Evolutionary conservation across 2,797 vertebrate genomes (phyloP), one percentile per base, ranked within the genome.

Genomic region (Microchirus variegatus): DNA sequence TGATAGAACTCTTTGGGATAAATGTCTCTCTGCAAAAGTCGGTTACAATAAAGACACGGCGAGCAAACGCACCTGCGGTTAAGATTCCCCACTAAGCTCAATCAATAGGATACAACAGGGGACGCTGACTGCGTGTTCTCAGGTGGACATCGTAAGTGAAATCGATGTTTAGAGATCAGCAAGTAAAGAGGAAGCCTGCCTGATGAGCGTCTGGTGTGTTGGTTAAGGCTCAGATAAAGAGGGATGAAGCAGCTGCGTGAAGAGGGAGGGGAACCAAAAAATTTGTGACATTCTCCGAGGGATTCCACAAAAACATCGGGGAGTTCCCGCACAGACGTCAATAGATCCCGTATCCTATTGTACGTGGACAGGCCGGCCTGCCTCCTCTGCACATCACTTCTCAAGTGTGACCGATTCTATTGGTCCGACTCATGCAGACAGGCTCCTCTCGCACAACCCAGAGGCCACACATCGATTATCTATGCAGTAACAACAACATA

Each of bases 391-490:
- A 58, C 67, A 59, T 79, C 59, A 57, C 59, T 50, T 75, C 70
- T 72, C 64, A 57, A 68, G 79, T 70, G 78, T 64, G 83, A 83
- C 83, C 37, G 79, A 78, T 59, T 67, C 56, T 63, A 80, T 80
- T 74, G 61, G 65, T 47, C 70, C 71, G 77, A 76, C 51, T 86
- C 67, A 75, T 13, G 54, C 53, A 37, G 51, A 57, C 53, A 57
- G 61, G 61, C 61, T 79, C 4, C 46, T 73, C 64, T 70, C 6
- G 50, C 51, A 41, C 12, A 8, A 8, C 62, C 78, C 78, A 1
- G 44, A 77, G 56, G 82, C 68, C 68, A 55, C 53, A 52, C 63
- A 84, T 79, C n/a, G 80, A 85, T 89, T 90, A 82, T 82, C 78
- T 12, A 75, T 59, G 82, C 67, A 44, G 42, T 42, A 42, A 55